Percentiles rank a stretch among this genome's conserved stretches.
Conservation (phyloP, 2,113 vertebrate species). For the Calyptomena viridis region DNA sequence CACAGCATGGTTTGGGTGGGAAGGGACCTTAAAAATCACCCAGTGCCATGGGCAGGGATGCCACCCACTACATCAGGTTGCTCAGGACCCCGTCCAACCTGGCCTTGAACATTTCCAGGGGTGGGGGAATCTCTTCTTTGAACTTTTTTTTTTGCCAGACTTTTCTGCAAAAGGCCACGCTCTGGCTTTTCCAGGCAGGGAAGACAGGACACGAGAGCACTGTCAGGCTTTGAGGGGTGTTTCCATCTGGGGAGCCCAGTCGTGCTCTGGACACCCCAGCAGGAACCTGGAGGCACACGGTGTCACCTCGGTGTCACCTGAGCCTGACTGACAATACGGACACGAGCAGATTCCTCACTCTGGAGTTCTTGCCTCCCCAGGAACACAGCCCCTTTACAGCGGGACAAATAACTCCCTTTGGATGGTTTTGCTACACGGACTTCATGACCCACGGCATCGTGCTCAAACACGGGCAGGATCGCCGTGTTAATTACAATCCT, state of each 20-base stretch:
- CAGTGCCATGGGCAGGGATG: too few species aligned
- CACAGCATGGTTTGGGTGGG: not conserved
- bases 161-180: not conserved
- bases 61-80: too few species aligned
- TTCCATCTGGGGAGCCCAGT: not conserved
- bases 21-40: too few species aligned
- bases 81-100: too few species aligned
- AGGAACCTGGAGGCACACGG: fast-evolving
- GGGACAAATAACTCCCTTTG: not conserved
- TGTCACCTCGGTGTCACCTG: not conserved
- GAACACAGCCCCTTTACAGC: not conserved
- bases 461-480: constrained; percentile 14
- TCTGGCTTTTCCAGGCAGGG: not conserved
- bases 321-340: fast-evolving
- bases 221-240: not conserved
- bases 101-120: too few species aligned
- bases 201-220: not conserved
- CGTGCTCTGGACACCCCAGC: not conserved
- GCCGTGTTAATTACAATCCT: constrained; percentile 51
- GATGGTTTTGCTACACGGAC: not conserved
- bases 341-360: not conserved
- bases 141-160: not conserved
- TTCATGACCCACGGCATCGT: constrained; percentile 28
- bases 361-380: not conserved
- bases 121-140: not conserved